Evolutionary conservation across 2,797 vertebrate genomes (phyloP).

Genomic region (Limosa lapponica): DNA sequence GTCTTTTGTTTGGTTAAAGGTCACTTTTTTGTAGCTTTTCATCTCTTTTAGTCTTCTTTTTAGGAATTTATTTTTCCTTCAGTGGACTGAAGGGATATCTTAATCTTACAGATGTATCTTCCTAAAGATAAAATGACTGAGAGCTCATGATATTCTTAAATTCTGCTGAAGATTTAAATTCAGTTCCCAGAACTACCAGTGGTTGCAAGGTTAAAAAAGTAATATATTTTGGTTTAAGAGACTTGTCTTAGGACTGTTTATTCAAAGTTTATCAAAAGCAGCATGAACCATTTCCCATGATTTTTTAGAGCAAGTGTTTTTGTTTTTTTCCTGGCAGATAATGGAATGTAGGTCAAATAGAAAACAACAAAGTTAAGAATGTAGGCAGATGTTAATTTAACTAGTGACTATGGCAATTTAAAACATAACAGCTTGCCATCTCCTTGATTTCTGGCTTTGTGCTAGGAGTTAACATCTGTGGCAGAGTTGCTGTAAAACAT

Average conservation of each 20-base stretch:
- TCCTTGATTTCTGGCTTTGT: background rate
- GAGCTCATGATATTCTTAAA: background rate
- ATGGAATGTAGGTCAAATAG: background rate
- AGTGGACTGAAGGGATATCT: background rate
- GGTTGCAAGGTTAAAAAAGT: constrained; percentile 12
- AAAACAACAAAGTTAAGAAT: background rate
- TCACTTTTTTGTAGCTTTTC: background rate
- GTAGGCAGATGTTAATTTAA: background rate
- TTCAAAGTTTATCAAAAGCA: constrained; percentile 20
- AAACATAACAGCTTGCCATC: background rate
- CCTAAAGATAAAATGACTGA: background rate
- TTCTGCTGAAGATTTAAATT: background rate
- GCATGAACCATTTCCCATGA: background rate
- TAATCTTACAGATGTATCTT: background rate
- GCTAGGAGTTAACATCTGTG: background rate
- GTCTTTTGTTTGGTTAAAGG: background rate
- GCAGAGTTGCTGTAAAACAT: background rate
- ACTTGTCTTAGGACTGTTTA: background rate
- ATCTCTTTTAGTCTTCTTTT: background rate
- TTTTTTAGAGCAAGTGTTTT: background rate
- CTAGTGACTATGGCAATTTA: background rate
- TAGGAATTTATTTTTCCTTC: background rate
- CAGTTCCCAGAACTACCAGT: background rate
- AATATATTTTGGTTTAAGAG: background rate
- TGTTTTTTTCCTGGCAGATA: background rate